Evolutionary conservation across 1,140 invertebrate genomes (phyloP), one percentile per base, ranked within the genome.

Genomic region (Atopsyche davidsoni): DNA sequence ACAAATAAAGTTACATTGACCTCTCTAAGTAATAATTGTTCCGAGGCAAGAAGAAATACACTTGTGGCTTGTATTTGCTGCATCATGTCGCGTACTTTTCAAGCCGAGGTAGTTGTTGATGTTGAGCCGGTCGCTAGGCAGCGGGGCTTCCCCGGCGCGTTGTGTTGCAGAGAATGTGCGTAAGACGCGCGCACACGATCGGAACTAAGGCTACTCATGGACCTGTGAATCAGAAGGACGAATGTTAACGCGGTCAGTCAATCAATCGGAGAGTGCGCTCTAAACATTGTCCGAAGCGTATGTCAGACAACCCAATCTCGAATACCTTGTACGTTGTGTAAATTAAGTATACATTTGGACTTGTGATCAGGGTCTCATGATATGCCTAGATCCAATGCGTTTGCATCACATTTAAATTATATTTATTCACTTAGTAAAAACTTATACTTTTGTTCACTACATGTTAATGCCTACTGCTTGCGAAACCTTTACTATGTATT

Each of bases 321-420:
- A 28, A 28, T n/a, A 36, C 17, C 35, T 7, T 36, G 14, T 9
- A 36, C 35, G 13, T 36, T 13, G 4, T 13, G 4, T 7, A 36
- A 36, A 36, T 28, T 7, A 28, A 28, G 6, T 28, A 6, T 28
- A 6, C n/a, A 6, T 28, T 28, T 28, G 24, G 32, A 36, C 31
- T 55, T 47, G 54, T 49, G 51, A 53, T 53, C 50, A 50, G 55
- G 55, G 55, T 57, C 55, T 57, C 55, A 57, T 57, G 55, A 57
- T 50, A 49, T 50, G 55, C 55, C 55, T 57, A 57, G 55, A 57
- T 57, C 55, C 55, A 57, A 57, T 53, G 47, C 31, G 49, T 51
- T 52, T 51, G 24, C 23, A 40, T 32, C 32, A 4, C 9, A 28
- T 41, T 44, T n/a, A n/a, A n/a, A n/a, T n/a, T n/a, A n/a, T n/a